Evolutionary conservation across 2,113 vertebrate species (phyloP).

Genomic region (Pseudonaja textilis): DNA sequence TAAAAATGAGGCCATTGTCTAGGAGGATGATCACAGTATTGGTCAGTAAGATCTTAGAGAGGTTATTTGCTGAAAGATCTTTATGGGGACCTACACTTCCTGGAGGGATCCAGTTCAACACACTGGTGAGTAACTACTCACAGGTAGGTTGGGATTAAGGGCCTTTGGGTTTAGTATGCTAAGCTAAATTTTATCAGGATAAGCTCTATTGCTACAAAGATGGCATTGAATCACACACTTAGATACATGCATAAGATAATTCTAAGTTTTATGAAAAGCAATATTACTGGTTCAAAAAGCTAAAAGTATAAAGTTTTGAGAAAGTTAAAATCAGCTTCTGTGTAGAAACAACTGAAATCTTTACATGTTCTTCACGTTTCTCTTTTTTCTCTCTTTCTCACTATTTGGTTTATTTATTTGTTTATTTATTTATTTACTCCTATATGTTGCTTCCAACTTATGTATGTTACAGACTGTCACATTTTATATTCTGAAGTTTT

Average conservation of each 20-base stretch:
- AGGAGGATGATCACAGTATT: conserved; percentile 60
- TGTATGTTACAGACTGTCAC: conserved; percentile 75
- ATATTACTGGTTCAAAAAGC: conserved; percentile 38
- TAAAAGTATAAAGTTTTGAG: conserved; percentile 52
- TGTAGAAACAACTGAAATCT: conserved; percentile 63
- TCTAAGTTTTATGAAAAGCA: conserved; percentile 42
- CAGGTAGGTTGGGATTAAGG: conserved; percentile 68
- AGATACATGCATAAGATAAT: conserved; percentile 42
- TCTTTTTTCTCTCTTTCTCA: conserved; percentile 73
- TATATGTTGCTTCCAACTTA: conserved; percentile 66
- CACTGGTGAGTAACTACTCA: conserved; percentile 66
- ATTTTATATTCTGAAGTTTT: conserved; percentile 73
- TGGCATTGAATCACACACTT: conserved; percentile 33
- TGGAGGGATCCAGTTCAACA: conserved; percentile 62
- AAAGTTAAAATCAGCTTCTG: conserved; percentile 48
- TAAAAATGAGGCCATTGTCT: conserved; percentile 56
- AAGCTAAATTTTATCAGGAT: conserved; percentile 42
- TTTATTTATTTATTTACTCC: conserved; percentile 59
- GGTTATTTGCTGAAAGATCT: conserved; percentile 59
- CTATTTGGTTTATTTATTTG: conserved; percentile 62
- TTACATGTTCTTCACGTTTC: conserved; percentile 75
- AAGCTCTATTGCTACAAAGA: conserved; percentile 31
- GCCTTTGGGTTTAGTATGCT: conserved; percentile 53
- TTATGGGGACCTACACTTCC: conserved; percentile 60
- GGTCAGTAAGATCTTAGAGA: conserved; percentile 56